phyloP scores from a whole-genome alignment of 2,113 vertebrate species.

The Forbesichthys papilliferus region DNA sequence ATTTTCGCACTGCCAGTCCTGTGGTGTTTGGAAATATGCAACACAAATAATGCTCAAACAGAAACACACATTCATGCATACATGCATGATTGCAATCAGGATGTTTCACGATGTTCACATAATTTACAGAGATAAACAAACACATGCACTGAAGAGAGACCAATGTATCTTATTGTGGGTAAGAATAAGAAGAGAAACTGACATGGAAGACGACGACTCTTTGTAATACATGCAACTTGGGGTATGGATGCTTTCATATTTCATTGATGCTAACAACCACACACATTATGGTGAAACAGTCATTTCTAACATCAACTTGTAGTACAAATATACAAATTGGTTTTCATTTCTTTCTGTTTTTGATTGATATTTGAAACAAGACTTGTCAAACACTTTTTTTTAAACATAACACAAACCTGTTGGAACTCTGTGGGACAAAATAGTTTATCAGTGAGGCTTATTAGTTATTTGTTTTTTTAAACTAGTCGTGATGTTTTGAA shows the following conservation, averaged over 20 bases:
- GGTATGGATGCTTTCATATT: too few relatives aligned
- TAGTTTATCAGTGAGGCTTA: too few relatives aligned
- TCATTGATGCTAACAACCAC: too few relatives aligned
- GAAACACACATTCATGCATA: neutral
- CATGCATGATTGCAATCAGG: neutral
- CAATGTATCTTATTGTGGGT: neutral
- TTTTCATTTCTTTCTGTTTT: too few relatives aligned
- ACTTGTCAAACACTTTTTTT: too few relatives aligned
- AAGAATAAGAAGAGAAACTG: neutral
- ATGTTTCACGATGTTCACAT: neutral
- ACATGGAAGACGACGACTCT: neutral
- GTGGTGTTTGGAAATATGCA: constrained; percentile 15
- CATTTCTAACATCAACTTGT: too few relatives aligned
- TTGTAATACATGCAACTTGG: too few relatives aligned
- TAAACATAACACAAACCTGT: too few relatives aligned
- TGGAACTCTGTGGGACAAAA: too few relatives aligned
- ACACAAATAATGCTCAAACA: neutral
- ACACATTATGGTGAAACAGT: too few relatives aligned
- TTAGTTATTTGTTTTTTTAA: constrained; percentile 28
- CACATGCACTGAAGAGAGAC: neutral
- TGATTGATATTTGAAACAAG: too few relatives aligned
- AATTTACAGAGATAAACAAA: neutral
- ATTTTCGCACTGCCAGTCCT: neutral
- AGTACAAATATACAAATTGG: too few relatives aligned
- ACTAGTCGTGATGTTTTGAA: constrained; percentile 11